Evolutionary conservation across 1,140 invertebrate genomes (phyloP).

Genomic region (Scaptomyza graminum): DNA sequence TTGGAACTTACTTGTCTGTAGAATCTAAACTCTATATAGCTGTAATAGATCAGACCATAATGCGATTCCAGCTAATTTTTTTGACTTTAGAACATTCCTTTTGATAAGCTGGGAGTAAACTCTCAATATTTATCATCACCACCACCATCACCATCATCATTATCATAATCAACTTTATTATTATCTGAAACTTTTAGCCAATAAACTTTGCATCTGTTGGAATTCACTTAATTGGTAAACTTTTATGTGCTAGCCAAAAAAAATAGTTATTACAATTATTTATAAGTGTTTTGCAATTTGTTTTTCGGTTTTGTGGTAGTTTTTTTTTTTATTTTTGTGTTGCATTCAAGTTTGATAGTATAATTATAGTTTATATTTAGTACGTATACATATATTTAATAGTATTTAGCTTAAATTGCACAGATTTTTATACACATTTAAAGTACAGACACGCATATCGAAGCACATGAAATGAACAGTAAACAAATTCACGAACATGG

Average conservation of each 20-base stretch:
- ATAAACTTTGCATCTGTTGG: conserved; percentile 20
- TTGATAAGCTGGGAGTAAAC: too few relatives aligned
- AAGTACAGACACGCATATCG: conserved; percentile 76
- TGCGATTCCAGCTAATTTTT: background rate
- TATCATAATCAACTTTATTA: background rate
- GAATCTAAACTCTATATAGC: background rate
- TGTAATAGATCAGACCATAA: background rate
- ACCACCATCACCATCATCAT: background rate
- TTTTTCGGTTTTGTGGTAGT: too few relatives aligned
- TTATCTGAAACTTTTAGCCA: conserved; percentile 29
- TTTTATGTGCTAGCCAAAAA: conserved; percentile 66
- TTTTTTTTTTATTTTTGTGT: too few relatives aligned
- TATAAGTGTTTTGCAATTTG: conserved; percentile 25
- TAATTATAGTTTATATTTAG: conserved; percentile 12
- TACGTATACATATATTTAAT: conserved; percentile 49
- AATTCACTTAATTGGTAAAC: conserved; percentile 39
- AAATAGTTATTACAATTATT: conserved; percentile 61
- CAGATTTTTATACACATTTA: conserved; percentile 73
- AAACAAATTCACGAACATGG: conserved; percentile 82
- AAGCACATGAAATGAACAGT: conserved; percentile 79
- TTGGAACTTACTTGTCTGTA: too few relatives aligned
- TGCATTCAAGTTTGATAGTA: conserved; percentile 19
- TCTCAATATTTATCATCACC: background rate
- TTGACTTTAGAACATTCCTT: background rate
- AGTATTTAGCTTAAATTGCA: conserved; percentile 63